Evolutionary conservation across 2,888 invertebrate species (phyloP).

Genomic region (Psococerastis gibbosa): DNA sequence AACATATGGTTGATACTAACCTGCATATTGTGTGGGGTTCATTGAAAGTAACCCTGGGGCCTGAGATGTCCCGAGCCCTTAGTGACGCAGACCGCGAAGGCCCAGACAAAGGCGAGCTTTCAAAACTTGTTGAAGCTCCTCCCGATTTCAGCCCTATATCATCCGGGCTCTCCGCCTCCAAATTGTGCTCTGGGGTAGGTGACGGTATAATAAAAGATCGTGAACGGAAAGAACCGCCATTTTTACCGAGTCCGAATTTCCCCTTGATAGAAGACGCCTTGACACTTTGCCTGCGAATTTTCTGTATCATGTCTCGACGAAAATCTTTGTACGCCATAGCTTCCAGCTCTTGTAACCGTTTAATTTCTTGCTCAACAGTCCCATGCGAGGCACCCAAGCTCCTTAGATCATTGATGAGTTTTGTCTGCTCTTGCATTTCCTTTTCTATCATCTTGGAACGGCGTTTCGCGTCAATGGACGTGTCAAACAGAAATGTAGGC

Average conservation of each 20-base stretch:
- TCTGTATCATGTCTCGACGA: slow-evolving; percentile 83
- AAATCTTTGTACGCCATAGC: slow-evolving; percentile 88
- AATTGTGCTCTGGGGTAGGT: slow-evolving; percentile 39
- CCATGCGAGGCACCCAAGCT: slow-evolving; percentile 73
- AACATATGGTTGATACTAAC: too few relatives aligned
- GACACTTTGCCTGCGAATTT: slow-evolving; percentile 64
- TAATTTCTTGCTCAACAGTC: slow-evolving; percentile 83
- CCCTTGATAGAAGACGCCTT: slow-evolving; percentile 60
- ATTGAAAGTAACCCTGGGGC: slow-evolving; percentile 38
- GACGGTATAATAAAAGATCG: slow-evolving; percentile 56
- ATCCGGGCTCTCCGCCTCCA: slow-evolving; percentile 27
- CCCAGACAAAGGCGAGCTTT: slow-evolving; percentile 42
- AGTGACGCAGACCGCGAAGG: slow-evolving; percentile 41
- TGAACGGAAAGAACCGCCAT: slow-evolving; percentile 45
- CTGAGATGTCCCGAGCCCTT: slow-evolving; percentile 22
- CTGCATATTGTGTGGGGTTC: slow-evolving; percentile 37
- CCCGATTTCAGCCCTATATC: slow-evolving; percentile 17
- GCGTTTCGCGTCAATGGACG: slow-evolving; percentile 56
- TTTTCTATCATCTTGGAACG: slow-evolving; percentile 86
- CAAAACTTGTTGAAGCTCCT: slow-evolving; percentile 35
- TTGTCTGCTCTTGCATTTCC: slow-evolving; percentile 94
- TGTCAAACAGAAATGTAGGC: slow-evolving; percentile 69
- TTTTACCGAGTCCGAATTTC: slow-evolving; percentile 47
- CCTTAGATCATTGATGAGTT: slow-evolving; percentile 81
- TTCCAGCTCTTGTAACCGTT: slow-evolving; percentile 80